Evolutionary conservation across 2,113 vertebrate species (phyloP).

Genomic region (Triplophysa dalaica): DNA sequence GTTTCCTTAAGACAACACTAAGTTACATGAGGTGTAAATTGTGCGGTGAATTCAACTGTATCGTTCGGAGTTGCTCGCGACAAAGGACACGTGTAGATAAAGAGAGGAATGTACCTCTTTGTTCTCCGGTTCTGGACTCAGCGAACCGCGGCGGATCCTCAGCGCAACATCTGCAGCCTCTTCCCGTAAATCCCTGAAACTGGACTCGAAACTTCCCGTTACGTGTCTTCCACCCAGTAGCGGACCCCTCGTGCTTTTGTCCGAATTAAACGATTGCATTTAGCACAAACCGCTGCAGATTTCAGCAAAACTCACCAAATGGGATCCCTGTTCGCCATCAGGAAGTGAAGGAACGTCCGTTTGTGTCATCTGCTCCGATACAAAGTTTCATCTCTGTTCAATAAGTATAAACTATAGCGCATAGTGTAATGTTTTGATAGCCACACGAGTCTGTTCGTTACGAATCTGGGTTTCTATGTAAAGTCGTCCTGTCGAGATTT

Average conservation of each 20-base stretch:
- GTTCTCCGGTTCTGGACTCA: conserved; percentile 44
- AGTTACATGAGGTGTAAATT: not conserved
- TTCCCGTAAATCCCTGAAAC: conserved; percentile 36
- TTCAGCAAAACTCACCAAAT: conserved; percentile 60
- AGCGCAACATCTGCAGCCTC: conserved; percentile 57
- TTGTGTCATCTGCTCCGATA: conserved; percentile 48
- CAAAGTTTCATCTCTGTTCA: conserved; percentile 38
- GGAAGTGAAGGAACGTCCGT: conserved; percentile 58
- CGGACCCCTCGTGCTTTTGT: conserved; percentile 18
- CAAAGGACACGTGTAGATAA: not conserved
- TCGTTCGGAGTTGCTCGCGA: not conserved
- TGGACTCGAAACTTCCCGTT: conserved; percentile 52
- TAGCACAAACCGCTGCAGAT: conserved; percentile 43
- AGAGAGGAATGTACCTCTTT: conserved; percentile 55
- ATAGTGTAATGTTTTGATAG: not conserved
- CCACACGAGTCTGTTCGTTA: not conserved
- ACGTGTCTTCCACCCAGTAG: conserved; percentile 48
- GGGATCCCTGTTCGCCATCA: conserved; percentile 63
- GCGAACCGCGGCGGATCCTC: conserved; percentile 39
- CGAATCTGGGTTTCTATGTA: conserved; percentile 35
- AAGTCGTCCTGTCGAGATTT: conserved; percentile 44
- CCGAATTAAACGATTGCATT: not conserved
- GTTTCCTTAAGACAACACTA: not conserved
- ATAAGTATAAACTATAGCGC: not conserved
- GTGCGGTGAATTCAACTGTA: not conserved